Conservation (phyloP, 1,140 invertebrate genomes). For the Neotoxoptera formosana region DNA sequence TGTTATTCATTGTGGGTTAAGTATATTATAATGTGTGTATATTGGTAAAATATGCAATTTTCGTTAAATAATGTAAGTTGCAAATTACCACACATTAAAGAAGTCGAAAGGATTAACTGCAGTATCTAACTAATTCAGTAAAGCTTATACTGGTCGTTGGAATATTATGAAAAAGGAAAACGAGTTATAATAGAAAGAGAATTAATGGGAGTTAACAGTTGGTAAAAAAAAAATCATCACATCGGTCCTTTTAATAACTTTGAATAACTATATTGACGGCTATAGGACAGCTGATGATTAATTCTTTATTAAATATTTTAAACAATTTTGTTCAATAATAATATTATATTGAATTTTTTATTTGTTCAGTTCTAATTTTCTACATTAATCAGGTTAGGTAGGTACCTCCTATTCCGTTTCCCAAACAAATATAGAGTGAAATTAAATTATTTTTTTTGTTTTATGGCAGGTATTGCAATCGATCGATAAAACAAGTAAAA, state of each 20-base stretch:
- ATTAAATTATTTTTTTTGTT: not conserved
- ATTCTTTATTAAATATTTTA: not conserved
- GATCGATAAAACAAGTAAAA: not conserved
- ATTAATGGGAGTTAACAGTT: not conserved
- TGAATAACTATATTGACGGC: not conserved
- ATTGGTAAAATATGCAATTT: not conserved
- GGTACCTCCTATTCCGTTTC: not conserved
- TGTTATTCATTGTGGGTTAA: not conserved
- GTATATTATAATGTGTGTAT: not conserved
- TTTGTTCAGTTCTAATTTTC: not conserved
- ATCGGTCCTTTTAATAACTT: not conserved
- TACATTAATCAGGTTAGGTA: not conserved
- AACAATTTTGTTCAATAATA: not conserved
- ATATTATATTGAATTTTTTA: not conserved
- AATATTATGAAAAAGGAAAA: not conserved
- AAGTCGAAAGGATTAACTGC: not conserved
- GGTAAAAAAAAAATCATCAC: not conserved
- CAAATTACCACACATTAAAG: not conserved
- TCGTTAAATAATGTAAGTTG: not conserved
- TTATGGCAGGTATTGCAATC: not conserved
- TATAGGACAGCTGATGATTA: not conserved
- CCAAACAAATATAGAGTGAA: not conserved
- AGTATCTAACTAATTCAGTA: not conserved
- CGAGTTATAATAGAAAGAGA: not conserved
- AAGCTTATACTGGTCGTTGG: not conserved